Percentiles rank a stretch among this genome's conserved stretches.
Evolutionary conservation across 2,113 vertebrate species (phyloP).

Genomic region (Thunnus thynnus): DNA sequence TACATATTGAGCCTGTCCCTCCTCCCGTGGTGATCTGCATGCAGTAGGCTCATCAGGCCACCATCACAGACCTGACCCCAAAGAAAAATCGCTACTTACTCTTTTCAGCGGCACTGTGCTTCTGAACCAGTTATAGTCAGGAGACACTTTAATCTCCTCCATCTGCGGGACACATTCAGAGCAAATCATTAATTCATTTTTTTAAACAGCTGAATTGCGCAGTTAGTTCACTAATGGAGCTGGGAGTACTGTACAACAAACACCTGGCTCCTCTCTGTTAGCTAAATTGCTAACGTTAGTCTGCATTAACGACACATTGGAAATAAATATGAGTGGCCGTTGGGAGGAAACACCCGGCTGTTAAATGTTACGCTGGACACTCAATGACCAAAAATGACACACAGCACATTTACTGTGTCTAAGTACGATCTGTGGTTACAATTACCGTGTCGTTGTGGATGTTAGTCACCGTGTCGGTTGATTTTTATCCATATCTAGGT

Average conservation of each 20-base stretch:
- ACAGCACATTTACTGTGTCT: background rate
- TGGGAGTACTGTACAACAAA: background rate
- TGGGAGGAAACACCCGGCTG: background rate
- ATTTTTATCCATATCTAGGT: slow-evolving; percentile 64
- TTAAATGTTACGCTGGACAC: background rate
- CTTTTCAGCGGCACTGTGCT: slow-evolving; percentile 97
- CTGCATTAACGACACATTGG: no score
- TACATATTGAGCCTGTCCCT: no score
- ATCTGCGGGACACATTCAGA: slow-evolving; percentile 81
- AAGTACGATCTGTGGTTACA: fast-evolving
- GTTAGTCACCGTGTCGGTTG: slow-evolving; percentile 57
- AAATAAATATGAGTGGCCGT: background rate
- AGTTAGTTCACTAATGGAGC: no score
- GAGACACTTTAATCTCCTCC: slow-evolving; percentile 99
- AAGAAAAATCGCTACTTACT: slow-evolving; percentile 82
- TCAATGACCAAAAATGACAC: background rate
- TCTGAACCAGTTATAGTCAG: slow-evolving; percentile 99
- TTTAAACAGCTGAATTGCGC: no score
- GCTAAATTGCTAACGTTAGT: background rate
- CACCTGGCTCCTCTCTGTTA: background rate
- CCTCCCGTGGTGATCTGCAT: background rate
- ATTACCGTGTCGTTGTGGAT: slow-evolving; percentile 42
- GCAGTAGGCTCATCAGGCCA: background rate
- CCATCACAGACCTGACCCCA: background rate
- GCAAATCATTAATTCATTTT: background rate